Evolutionary conservation across 2,888 invertebrate genomes (phyloP), one percentile per base, ranked within the genome.

Genomic region (Hypercompe scribonia): DNA sequence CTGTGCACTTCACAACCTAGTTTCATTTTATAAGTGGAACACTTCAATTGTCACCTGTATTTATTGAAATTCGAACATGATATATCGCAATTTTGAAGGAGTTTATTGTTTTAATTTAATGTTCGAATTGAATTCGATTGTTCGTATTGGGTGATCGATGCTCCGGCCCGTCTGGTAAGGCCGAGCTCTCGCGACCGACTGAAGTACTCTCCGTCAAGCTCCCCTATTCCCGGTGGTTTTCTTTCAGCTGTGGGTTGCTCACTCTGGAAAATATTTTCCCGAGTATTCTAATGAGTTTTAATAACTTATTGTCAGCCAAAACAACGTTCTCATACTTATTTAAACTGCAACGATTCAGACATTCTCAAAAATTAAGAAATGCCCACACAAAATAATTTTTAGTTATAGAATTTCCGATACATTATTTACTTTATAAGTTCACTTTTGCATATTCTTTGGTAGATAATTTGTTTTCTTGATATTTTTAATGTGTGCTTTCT

Each of bases 161-260:
- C 83, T 80, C 79, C 74, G 67, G 77, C 84, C 75, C 85, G 84
- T 76, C 80, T 83, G 65, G 75, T 75, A 80, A 75, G 85, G 83
- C 77, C 86, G 89, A 89, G 90, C 85, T 88, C 87, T 87, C 89
- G 91, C 93, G 93, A 90, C 87, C 89, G 89, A 94, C 94, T 94
- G 92, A 74, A 71, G 36, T 50, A 79, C 82, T 81, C 72, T 82
- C 81, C 81, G 81, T 78, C 83, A 84, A 85, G 85, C 86, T 86
- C 85, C 83, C 81, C 81, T 78, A 83, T 88, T 90, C 91, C 91
- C 91, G 91, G 91, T 86, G 86, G 81, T 89, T 87, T 88, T 83
- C 84, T 86, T 86, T 84, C 84, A 84, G 83, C 76, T 74, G 80
- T 79, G 86, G 90, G 92, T 93, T 93, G 91, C 93, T 81, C 88